Evolutionary conservation across 2,888 invertebrate genomes (phyloP), one percentile per base, ranked within the genome.

Genomic region (Pyrocoelia pectoralis): DNA sequence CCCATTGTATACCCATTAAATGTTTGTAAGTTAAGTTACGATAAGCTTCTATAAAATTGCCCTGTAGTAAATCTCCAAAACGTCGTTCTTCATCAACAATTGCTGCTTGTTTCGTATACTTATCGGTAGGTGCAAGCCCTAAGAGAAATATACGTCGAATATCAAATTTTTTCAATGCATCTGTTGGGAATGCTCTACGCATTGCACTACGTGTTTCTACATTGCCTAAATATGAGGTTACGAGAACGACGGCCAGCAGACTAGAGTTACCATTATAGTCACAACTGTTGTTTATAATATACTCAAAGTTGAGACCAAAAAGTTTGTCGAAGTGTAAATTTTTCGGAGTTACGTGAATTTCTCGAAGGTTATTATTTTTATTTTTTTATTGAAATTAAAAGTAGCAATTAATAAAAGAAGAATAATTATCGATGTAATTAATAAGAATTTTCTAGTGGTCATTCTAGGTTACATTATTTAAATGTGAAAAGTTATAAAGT

Each of bases 21-120:
- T 94, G 93, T 79, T 94, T 94, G 71, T 89, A 89, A 1, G 92
- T 93, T n/a, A 94, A 80, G 79, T 94, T 93, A 72, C 87, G 85
- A 73, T 94, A 94, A 48, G 89, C 87, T 81, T 94, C 94, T 1
- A 83, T 61, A 74, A 94, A 94, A 71, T 88, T 87, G 3, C 93
- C 93, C 81, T 93, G 92, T 9, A 93, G 76, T 14, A 93, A 82
- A 72, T 93, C 93, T 2, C 85, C 84, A 78, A 87, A 90, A 50
- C 84, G 82, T 18, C 81, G 73, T 66, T 85, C 86, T 77, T 94
- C 93, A 73, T 88, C 82, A 40, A 79, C 71, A 56, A 92, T 77
- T 15, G 87, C 85, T 5, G 80, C 75, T 79, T 91, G 90, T 9
- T 80, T 82, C 0, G 81, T 81, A 15, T 80, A 84, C 40, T 83